Base-by-base conservation (phyloP, 2,113 vertebrate species). In the Aplodontia rufa region DNA sequence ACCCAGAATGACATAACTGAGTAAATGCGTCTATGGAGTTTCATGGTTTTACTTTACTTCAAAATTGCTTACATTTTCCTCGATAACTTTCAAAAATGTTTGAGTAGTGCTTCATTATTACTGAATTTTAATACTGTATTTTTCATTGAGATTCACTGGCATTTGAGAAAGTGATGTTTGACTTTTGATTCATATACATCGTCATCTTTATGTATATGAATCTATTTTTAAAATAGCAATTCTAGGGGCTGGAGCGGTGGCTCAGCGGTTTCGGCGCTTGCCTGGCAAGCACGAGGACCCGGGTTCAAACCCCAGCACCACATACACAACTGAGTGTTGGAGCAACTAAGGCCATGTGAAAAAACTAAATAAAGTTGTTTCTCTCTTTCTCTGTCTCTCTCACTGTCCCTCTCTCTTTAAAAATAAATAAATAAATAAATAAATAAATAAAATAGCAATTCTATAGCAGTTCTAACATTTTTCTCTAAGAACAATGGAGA, bases 181-280 rank as follows among this genome's bases (percentile, higher is more conserved):
- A 72, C 81, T 95, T 92, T 93, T 75, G 26, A 16, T 37, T 26
- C 3, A n/a, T 51, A 45, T 87, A n/a, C n/a, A n/a, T n/a, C n/a
- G n/a, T 91, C 40, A 81, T 80, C 68, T 75, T 93, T 45, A 60
- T 58, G 69, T 8, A 42, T 28, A 78, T 42, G 42, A n/a, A 88
- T 86, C 79, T 93, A 86, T 94, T 95, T 94, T 96, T 89, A 84
- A 97, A 96, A 89, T 72, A 96, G 88, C 53, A 87, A 51, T 85
- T 94, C 93, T 93, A n/a, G n/a, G n/a, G n/a, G n/a, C n/a, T n/a
- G n/a, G n/a, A n/a, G n/a, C n/a, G n/a, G n/a, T n/a, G n/a, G n/a
- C n/a, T n/a, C n/a, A n/a, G n/a, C n/a, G n/a, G n/a, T n/a, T n/a
- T n/a, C n/a, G n/a, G n/a, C n/a, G n/a, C n/a, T n/a, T n/a, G n/a